Evolutionary conservation across 2,797 vertebrate genomes (phyloP), one percentile per base, ranked within the genome.

Genomic region (Mastacembelus armatus): DNA sequence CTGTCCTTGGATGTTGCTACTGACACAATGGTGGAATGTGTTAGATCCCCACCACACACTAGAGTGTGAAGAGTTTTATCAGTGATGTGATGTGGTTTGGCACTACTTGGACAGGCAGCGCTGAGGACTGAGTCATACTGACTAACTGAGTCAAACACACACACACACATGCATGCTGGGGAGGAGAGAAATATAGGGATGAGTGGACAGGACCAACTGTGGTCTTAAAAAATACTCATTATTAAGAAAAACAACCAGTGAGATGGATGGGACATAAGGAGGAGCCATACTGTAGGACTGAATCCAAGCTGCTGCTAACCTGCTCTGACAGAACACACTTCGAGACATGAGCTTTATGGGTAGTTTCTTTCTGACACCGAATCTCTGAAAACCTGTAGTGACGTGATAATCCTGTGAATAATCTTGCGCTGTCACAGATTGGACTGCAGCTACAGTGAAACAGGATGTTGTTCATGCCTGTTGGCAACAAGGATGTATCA

Each of bases 81-180:
- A 26, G 47, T 69, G 80, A 84, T 79, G 69, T 74, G 78, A 84
- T 88, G 84, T 32, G 60, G 68, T 80, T 69, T 90, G 85, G 77
- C 77, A 64, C 15, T 7, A 58, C 54, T 80, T 24, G 19, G 57
- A 32, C 33, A 75, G 61, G 56, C 50, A 74, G 39, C 4, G 12
- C 42, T 35, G 39, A 67, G 57, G 63, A 43, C 24, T 74, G 80
- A 84, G 55, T 80, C 79, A 83, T 57, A n/a, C n/a, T n/a, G n/a
- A n/a, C n/a, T n/a, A n/a, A n/a, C n/a, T n/a, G n/a, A n/a, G n/a
- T n/a, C n/a, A n/a, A n/a, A n/a, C n/a, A n/a, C n/a, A n/a, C n/a
- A n/a, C 40, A 14, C 59, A 74, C 72, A 45, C 58, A 67, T 66
- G 63, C 50, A 65, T 42, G 52, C 40, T 35, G 38, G 12, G 12